These are phyloP conservation scores for Pangasius mekongensis DNA, from an alignment of 2,797 vertebrate species.

Conservation along the genomic window DNA sequence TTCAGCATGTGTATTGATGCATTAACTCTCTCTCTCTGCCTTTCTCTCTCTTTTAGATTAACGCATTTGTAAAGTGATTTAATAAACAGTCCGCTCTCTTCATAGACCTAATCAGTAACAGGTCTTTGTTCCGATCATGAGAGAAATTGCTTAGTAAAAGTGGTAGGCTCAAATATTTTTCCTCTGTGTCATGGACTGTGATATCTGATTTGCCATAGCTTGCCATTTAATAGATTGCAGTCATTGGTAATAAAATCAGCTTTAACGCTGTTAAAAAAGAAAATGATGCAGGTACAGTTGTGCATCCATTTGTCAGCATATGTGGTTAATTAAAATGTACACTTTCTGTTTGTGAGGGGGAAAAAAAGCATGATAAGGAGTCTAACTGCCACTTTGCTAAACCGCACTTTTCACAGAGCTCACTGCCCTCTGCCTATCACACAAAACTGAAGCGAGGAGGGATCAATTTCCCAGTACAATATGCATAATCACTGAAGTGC, in stretches of 20 bases:
- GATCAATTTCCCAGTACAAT: conserved; percentile 73
- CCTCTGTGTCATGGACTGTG: not conserved
- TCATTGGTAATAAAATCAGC: not conserved
- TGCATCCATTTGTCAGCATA: not conserved
- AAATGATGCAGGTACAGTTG: not conserved
- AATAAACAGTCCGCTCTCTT: not conserved
- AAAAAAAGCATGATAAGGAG: conserved; percentile 32
- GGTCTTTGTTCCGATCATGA: not conserved
- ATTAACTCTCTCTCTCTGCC: not conserved
- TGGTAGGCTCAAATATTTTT: not conserved
- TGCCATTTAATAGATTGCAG: conserved; percentile 7
- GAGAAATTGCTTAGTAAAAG: conserved; percentile 16
- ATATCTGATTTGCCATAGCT: not conserved
- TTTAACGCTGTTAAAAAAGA: not conserved
- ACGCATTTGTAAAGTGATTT: conserved; percentile 11
- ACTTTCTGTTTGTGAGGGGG: not conserved
- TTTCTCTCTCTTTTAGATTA: not conserved
- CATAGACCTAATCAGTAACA: conserved; percentile 8
- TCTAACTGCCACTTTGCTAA: conserved; percentile 34
- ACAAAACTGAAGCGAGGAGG: conserved; percentile 58
- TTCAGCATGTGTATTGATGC: conserved; percentile 4
- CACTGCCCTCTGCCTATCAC: conserved; percentile 51
- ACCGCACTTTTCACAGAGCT: conserved; percentile 45
- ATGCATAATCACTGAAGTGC: conserved; percentile 73
- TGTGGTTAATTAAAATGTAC: not conserved